Percentiles rank a stretch among this genome's conserved stretches.
Conservation (phyloP, 2,888 invertebrate genomes). For the Rhopalosiphum nymphaeae region DNA sequence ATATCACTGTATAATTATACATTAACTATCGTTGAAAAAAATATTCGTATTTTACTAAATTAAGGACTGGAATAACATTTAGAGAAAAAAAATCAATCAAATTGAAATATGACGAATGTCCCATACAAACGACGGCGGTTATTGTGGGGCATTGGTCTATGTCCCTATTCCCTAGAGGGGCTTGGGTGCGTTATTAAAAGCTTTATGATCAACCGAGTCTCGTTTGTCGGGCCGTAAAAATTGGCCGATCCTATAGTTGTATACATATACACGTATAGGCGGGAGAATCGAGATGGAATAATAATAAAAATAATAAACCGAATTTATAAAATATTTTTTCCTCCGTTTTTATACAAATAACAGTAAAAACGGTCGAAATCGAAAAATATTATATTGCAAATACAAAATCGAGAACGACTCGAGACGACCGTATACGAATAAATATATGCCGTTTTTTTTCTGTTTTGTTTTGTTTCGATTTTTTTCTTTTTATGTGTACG, state of each 20-base stretch:
- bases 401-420: conserved; percentile 45
- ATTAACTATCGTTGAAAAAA: conserved; percentile 2
- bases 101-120: conserved; percentile 52
- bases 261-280: neutral
- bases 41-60: neutral
- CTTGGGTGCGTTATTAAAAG: conserved; percentile 62
- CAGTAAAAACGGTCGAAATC: conserved; percentile 54
- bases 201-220: conserved; percentile 62
- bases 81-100: conserved; percentile 51
- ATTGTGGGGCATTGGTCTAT: neutral
- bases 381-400: conserved; percentile 61
- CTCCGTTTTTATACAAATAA: conserved; percentile 20
- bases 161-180: conserved; percentile 10
- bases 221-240: conserved; percentile 64
- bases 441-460: conserved; percentile 34
- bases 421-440: conserved; percentile 1
- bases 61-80: conserved; percentile 2
- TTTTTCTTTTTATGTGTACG: conserved; percentile 31
- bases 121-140: neutral
- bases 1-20: neutral
- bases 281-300: conserved; percentile 9
- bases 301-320: conserved; percentile 65
- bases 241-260: conserved; percentile 17
- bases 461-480: conserved; percentile 12
- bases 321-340: conserved; percentile 60